Conservation (phyloP, 1,140 invertebrate species). For the Caerostris extrusa region DNA sequence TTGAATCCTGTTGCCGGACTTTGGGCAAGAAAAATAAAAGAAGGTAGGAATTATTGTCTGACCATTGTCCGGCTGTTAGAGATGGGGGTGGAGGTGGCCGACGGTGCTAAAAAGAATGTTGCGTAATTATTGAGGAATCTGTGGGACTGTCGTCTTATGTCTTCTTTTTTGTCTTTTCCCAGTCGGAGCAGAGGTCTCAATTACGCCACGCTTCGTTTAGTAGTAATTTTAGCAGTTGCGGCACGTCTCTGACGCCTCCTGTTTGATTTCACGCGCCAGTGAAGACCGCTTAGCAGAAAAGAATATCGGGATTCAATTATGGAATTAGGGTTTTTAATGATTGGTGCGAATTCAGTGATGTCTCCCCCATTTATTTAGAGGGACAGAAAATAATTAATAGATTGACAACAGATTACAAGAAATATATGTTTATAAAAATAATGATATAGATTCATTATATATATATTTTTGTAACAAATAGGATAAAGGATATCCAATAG, state of each 20-base stretch:
- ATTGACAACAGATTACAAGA: too few species aligned
- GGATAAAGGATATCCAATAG: too few species aligned
- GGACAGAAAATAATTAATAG: not conserved
- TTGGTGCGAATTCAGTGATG: not conserved
- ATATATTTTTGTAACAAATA: too few species aligned
- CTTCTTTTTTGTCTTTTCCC: not conserved
- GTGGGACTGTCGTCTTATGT: not conserved
- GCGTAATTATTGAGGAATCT: conserved; percentile 32
- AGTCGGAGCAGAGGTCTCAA: not conserved
- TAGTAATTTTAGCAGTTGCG: conserved; percentile 6
- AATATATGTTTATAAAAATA: too few species aligned
- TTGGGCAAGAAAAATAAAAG: conserved; percentile 15
- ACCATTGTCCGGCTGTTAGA: conserved; percentile 20
- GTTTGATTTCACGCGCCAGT: conserved; percentile 1
- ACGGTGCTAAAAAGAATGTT: conserved; percentile 16
- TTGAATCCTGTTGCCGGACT: conserved; percentile 52
- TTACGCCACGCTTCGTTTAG: conserved; percentile 14
- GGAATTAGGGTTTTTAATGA: not conserved
- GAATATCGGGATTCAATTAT: conserved; percentile 28
- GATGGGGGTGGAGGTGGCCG: too few species aligned
- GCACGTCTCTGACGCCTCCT: not conserved
- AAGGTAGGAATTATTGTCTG: conserved; percentile 38
- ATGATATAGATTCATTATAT: too few species aligned
- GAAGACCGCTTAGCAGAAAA: not conserved
- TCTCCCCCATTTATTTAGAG: not conserved